Base-by-base conservation (phyloP, 2,888 invertebrate species). In the Habrosyne pyritoides region DNA sequence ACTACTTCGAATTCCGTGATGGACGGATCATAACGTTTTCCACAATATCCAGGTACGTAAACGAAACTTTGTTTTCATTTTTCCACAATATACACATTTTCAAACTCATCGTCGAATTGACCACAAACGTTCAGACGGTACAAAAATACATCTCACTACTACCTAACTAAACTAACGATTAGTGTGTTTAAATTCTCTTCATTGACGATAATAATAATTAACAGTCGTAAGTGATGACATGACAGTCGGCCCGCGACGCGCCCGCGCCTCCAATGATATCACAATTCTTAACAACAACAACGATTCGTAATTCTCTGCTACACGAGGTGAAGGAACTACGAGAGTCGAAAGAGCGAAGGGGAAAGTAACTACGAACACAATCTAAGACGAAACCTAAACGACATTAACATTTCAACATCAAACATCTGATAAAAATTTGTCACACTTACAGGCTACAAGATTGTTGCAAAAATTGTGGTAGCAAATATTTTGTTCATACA, bases 111-210 rank as follows among this genome's bases (percentile, higher is more conserved):
- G 74, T 73, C 72, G 79, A 88, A 87, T 89, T 88, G 89, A 87
- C 89, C 36, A 36, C 66, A 77, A 75, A 76, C 71, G 77, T 73
- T 70, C 76, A 78, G 77, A 81, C 76, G 73, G 76, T 91, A 91
- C 84, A 91, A 91, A 91, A 91, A 91, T 91, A 91, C 84, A 85
- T 88, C 79, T 88, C 80, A 73, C 86, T 89, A 89, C 84, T 67
- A 79, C 72, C 84, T 87, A 87, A 84, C 77, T 86, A 82, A 88
- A 87, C 84, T 87, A 86, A 79, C 75, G 66, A 72, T 75, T 73
- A 65, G 59, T 59, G 60, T 59, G 26, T 72, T 68, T 78, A 79
- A 77, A 79, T 77, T 81, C 73, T 75, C 67, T 77, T 66, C 50
- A 64, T 63, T 55, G 58, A 57, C 56, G 47, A 47, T 57, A 53